Evolutionary conservation across 2,113 vertebrate genomes (phyloP).

Genomic region (Aspiorhynchus laticeps): DNA sequence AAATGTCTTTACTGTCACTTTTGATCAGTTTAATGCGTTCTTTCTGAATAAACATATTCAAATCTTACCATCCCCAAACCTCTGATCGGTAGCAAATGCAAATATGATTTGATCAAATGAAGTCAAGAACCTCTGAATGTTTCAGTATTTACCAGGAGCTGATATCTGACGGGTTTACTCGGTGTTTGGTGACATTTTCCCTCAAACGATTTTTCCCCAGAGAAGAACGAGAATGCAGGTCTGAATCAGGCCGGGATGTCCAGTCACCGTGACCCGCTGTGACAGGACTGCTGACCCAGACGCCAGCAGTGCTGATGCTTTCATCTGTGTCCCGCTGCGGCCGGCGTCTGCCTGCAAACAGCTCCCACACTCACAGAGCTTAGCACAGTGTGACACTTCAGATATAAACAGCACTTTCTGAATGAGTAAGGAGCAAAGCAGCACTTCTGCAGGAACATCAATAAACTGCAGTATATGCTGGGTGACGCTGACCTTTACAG

Average conservation of each 20-base stretch:
- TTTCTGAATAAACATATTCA: not conserved
- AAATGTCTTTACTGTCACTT: not conserved
- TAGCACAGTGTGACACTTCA: slow-evolving; percentile 9
- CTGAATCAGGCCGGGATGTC: not conserved
- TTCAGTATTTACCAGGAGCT: not conserved
- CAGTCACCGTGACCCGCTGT: slow-evolving; percentile 57
- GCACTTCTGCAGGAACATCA: not conserved
- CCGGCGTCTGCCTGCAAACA: not conserved
- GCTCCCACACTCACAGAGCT: slow-evolving; percentile 41
- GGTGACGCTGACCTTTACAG: slow-evolving; percentile 12
- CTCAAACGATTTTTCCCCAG: not conserved
- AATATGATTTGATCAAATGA: not conserved
- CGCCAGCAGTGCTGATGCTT: slow-evolving; percentile 62
- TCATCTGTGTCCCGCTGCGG: slow-evolving; percentile 54
- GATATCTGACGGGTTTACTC: not conserved
- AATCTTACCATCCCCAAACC: not conserved
- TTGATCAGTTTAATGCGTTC: not conserved
- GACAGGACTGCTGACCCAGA: slow-evolving; percentile 70
- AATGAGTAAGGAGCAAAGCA: slow-evolving; percentile 28
- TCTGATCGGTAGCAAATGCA: too few relatives aligned
- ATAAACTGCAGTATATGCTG: slow-evolving; percentile 8
- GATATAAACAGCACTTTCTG: not conserved
- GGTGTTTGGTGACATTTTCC: slow-evolving; percentile 3
- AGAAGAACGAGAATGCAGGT: not conserved
- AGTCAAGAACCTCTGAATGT: not conserved